These are phyloP conservation scores for Thymelicus acteon DNA, from an alignment of 2,888 invertebrate genomes.

Conservation along the genomic window DNA sequence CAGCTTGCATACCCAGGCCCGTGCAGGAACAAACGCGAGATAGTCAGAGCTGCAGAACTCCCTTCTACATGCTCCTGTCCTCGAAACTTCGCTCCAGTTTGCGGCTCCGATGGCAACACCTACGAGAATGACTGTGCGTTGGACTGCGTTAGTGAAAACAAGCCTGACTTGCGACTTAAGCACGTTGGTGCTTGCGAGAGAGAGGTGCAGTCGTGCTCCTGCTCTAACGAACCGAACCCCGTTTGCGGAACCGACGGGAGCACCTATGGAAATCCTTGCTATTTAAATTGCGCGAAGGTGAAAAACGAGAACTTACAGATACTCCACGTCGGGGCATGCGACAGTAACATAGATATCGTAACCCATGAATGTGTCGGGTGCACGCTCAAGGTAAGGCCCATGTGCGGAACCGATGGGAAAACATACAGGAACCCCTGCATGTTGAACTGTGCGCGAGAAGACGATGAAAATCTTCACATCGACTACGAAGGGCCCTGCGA, in stretches of 20 bases:
- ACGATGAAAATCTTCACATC: neutral
- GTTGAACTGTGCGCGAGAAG: slow-evolving; percentile 43
- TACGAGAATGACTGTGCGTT: slow-evolving; percentile 21
- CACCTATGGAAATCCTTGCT: slow-evolving; percentile 25
- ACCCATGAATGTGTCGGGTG: slow-evolving; percentile 1
- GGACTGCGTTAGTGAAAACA: neutral
- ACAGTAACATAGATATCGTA: slow-evolving; percentile 5
- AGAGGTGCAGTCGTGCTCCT: neutral
- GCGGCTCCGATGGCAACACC: slow-evolving; percentile 27
- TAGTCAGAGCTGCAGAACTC: slow-evolving; percentile 4
- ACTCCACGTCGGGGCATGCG: slow-evolving; percentile 22
- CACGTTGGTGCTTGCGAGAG: slow-evolving; percentile 19
- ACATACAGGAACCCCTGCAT: slow-evolving; percentile 53
- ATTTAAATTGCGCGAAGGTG: slow-evolving; percentile 14
- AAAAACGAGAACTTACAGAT: neutral
- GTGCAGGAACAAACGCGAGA: slow-evolving; percentile 15
- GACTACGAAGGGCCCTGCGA: neutral
- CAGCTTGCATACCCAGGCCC: slow-evolving; percentile 10
- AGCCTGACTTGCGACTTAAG: neutral
- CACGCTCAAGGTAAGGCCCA: slow-evolving; percentile 26
- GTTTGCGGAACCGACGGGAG: slow-evolving; percentile 31
- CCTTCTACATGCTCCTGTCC: slow-evolving; percentile 9
- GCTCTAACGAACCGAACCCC: slow-evolving; percentile 3
- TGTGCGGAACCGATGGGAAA: slow-evolving; percentile 40
- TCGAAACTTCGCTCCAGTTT: slow-evolving; percentile 6